Evolutionary conservation across 2,113 vertebrate species (phyloP), one percentile per base, ranked within the genome.

Genomic region (Tragelaphus scriptus): DNA sequence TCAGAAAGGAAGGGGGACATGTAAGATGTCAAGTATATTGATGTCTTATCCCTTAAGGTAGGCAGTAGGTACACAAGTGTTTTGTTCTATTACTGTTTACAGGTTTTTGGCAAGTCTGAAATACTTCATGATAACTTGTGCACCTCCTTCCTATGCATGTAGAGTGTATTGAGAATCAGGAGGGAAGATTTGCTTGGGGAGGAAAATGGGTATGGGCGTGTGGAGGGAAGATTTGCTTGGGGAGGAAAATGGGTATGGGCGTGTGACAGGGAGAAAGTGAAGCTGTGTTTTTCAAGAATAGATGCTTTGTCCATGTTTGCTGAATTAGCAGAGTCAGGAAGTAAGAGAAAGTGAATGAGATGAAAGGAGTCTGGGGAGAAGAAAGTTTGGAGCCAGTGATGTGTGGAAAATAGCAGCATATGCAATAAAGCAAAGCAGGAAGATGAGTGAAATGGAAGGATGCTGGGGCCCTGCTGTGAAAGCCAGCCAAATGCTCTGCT

Each of bases 351-450:
- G 75, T 30, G 26, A 94, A 96, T 49, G 85, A 97, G 86, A 91
- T 91, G 90, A 95, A 98, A 98, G 98, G 91, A 59, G 91, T 96
- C 97, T 97, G 93, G 90, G 55, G 80, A 95, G 84, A 96, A 96
- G 95, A 98, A 95, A 94, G 80, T 44, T 88, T 97, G 63, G 68
- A 90, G 95, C 65, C 61, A 92, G 96, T n/a, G 93, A 97, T 96
- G 89, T 98, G 98, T 98, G 97, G 98, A 97, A 98, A 98, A 97
- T 13, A 98, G 95, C 95, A 36, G 12, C 40, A 90, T 65, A 55
- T 79, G 30, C 95, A 98, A 80, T 94, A 97, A 97, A 98, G 84
- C 55, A 47, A 96, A 96, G 90, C 44, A 92, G 95, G 90, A 40
- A 98, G 96, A 75, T 97, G 96, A 86, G 85, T 59, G 94, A 94